phyloP scores from a whole-genome alignment of 1,140 invertebrate genomes.

The Aphelinus atriplicis region DNA sequence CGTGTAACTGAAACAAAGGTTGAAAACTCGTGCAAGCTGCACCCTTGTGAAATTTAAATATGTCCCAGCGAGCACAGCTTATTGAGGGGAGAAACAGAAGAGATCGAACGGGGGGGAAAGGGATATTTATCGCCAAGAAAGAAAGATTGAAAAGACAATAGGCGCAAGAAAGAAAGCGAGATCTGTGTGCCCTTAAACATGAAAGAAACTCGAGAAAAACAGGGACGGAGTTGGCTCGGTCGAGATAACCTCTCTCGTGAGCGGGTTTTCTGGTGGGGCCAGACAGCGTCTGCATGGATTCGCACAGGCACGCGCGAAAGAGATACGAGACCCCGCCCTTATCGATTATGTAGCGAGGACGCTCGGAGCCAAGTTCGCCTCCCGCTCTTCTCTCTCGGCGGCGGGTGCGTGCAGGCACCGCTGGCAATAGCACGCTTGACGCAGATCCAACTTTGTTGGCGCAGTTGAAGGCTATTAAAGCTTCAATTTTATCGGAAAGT shows the following conservation, averaged over 20 bases:
- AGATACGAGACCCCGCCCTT: slow-evolving; percentile 23
- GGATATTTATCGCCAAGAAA: too few species aligned
- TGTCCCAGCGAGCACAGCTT: too few species aligned
- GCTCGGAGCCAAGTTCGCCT: too few species aligned
- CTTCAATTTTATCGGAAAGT: too few species aligned
- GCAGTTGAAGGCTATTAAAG: not conserved
- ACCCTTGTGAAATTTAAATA: not conserved
- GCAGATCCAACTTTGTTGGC: not conserved
- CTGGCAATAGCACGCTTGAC: not conserved
- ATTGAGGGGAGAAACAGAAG: too few species aligned
- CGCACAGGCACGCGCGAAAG: not conserved
- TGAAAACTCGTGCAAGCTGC: not conserved
- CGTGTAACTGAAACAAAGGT: too few species aligned
- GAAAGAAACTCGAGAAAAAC: slow-evolving; percentile 6
- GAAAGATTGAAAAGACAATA: too few species aligned
- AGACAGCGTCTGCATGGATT: not conserved
- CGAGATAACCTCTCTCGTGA: not conserved
- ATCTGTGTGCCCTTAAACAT: slow-evolving; percentile 11
- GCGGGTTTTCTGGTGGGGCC: too few species aligned
- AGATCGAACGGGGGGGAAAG: too few species aligned
- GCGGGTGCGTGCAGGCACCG: not conserved
- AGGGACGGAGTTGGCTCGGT: not conserved
- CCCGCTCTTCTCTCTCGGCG: not conserved
- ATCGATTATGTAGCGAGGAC: slow-evolving; percentile 17
- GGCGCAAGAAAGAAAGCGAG: not conserved